phyloP scores from a whole-genome alignment of 2,888 invertebrate genomes.

The Pandemis corylana region DNA sequence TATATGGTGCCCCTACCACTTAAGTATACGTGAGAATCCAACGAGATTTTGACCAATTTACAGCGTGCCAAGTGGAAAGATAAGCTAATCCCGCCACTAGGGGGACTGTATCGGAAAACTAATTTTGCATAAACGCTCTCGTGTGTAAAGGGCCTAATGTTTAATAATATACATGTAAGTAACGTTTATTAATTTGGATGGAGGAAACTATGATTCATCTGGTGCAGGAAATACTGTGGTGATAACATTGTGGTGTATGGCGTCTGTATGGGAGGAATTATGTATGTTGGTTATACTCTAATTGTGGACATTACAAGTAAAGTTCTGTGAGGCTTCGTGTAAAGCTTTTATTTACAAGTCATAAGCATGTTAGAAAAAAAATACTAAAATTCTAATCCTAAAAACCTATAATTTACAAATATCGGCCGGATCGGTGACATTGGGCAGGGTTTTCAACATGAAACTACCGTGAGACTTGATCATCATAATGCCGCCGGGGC shows the following conservation, averaged over 20 bases:
- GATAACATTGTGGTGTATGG: background rate
- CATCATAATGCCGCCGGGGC: too few relatives aligned
- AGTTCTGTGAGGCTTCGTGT: too few relatives aligned
- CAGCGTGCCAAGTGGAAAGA: slow-evolving; percentile 84
- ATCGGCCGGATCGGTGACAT: too few relatives aligned
- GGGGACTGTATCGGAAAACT: slow-evolving; percentile 78
- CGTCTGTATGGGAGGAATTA: background rate
- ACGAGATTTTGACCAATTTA: slow-evolving; percentile 85
- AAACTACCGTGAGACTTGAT: too few relatives aligned
- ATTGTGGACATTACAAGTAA: too few relatives aligned
- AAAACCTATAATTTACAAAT: too few relatives aligned
- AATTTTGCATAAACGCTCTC: slow-evolving; percentile 73
- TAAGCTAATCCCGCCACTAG: slow-evolving; percentile 78
- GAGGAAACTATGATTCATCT: slow-evolving; percentile 37
- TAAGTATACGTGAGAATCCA: slow-evolving; percentile 75
- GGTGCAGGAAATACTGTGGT: slow-evolving; percentile 20
- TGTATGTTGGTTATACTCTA: slow-evolving; percentile 2
- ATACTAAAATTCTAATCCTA: too few relatives aligned
- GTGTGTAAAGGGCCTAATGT: slow-evolving; percentile 30
- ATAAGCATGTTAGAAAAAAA: too few relatives aligned
- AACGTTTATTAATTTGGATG: slow-evolving; percentile 21
- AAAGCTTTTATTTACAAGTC: too few relatives aligned
- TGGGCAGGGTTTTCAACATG: too few relatives aligned
- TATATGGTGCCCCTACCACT: slow-evolving; percentile 60
- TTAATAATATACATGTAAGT: slow-evolving; percentile 37